phyloP scores from a whole-genome alignment of 1,140 invertebrate species.

The Pinna nobilis region DNA sequence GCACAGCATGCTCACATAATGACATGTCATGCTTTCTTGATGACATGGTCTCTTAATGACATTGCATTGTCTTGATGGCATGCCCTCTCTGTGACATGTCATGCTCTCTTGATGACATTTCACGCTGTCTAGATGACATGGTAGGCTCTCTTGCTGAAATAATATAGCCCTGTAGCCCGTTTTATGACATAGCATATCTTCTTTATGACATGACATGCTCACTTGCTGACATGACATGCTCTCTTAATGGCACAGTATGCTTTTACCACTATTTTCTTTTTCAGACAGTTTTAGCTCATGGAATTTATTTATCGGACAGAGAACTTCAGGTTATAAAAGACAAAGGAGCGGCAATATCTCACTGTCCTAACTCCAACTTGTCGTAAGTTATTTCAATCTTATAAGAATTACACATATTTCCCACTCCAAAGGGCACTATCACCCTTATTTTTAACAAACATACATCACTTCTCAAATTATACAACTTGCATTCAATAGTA shows the following conservation, averaged over 20 bases:
- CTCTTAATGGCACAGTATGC: neutral
- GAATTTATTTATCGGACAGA: conserved; percentile 82
- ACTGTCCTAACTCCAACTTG: conserved; percentile 92
- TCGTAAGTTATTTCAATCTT: conserved; percentile 58
- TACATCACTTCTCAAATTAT: neutral
- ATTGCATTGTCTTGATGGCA: no score
- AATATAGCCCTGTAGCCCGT: no score
- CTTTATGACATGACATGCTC: neutral
- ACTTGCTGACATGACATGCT: neutral
- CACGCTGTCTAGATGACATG: neutral
- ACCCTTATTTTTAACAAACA: no score
- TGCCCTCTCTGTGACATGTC: conserved; percentile 9
- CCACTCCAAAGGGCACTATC: no score
- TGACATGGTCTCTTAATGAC: no score
- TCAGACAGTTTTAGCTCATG: conserved; percentile 88
- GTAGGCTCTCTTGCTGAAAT: no score
- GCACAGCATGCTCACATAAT: no score
- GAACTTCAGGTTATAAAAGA: conserved; percentile 83
- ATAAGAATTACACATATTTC: no score
- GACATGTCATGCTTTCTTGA: no score
- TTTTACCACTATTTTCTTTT: conserved; percentile 30
- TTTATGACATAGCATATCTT: no score
- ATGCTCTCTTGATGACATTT: neutral
- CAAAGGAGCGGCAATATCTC: conserved; percentile 82
- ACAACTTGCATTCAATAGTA: neutral